A percentile compares a stretch with the other conserved stretches of the same genome.
Conservation (phyloP, 1,140 invertebrate genomes). For the Colletes latitarsis region DNA sequence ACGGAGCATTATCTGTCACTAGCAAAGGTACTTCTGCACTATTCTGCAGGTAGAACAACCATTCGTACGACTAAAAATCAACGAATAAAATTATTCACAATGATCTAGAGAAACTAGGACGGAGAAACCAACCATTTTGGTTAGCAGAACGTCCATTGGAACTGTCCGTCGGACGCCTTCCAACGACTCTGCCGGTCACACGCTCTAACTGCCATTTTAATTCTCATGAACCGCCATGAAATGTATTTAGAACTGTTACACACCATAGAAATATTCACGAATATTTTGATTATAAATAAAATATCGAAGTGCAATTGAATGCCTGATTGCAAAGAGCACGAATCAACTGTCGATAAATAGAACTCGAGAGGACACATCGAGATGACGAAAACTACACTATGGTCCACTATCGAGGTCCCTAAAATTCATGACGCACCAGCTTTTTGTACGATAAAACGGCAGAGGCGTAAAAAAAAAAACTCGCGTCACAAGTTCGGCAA, state of each 20-base stretch:
- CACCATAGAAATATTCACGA: too few relatives aligned
- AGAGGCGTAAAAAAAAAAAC: background rate
- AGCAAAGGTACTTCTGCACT: background rate
- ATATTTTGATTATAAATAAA: background rate
- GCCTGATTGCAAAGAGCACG: background rate
- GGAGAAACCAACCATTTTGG: background rate
- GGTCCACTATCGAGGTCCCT: background rate
- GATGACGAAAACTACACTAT: background rate
- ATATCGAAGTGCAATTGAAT: background rate
- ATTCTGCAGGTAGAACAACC: background rate
- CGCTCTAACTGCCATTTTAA: background rate
- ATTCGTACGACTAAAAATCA: background rate
- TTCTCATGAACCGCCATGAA: background rate
- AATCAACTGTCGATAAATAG: background rate
- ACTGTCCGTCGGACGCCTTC: constrained; percentile 26
- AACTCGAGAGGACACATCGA: background rate
- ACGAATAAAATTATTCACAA: background rate
- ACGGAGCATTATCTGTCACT: constrained; percentile 24
- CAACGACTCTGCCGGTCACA: background rate
- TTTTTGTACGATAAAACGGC: background rate
- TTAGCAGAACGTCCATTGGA: too few relatives aligned
- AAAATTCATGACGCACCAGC: background rate
- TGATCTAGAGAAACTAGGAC: background rate
- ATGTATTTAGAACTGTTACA: background rate
- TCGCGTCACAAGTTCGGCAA: background rate